These are phyloP conservation scores for Synergus laeviventris DNA, from an alignment of 2,888 invertebrate genomes.

Conservation along the genomic window DNA sequence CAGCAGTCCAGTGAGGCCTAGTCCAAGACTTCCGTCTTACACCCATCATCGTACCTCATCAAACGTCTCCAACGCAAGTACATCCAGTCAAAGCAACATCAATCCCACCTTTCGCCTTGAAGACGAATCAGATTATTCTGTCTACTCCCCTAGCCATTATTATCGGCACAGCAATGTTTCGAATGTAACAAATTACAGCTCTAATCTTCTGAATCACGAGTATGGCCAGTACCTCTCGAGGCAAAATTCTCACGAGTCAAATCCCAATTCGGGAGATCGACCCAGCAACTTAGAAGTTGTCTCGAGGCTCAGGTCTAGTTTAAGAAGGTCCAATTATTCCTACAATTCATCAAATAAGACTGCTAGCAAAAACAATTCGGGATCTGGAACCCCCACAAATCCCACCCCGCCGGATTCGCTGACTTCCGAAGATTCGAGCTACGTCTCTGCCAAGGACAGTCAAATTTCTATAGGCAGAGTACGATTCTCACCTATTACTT, in stretches of 20 bases:
- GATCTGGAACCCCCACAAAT: constrained; percentile 86
- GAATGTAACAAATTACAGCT: constrained; percentile 61
- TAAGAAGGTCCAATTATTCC: constrained; percentile 84
- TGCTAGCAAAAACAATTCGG: constrained; percentile 79
- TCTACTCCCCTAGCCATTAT: constrained; percentile 76
- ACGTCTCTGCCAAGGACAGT: constrained; percentile 91
- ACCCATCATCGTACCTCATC: constrained; percentile 83
- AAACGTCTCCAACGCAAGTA: constrained; percentile 79
- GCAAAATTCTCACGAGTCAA: constrained; percentile 77
- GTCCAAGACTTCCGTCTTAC: constrained; percentile 76
- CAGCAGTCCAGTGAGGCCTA: constrained; percentile 71
- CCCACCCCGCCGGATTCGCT: constrained; percentile 91
- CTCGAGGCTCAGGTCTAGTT: constrained; percentile 86
- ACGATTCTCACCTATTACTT: constrained; percentile 72
- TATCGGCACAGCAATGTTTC: constrained; percentile 63
- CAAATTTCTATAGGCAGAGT: constrained; percentile 75
- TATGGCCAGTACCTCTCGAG: constrained; percentile 71
- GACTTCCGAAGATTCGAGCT: constrained; percentile 92
- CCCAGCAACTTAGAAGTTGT: constrained; percentile 83
- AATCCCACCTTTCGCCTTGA: constrained; percentile 82
- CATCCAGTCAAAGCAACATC: constrained; percentile 79
- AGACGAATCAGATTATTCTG: constrained; percentile 78
- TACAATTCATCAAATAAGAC: constrained; percentile 78
- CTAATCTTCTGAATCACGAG: constrained; percentile 67
- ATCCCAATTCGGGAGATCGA: constrained; percentile 76